Base-by-base conservation (phyloP, 2,888 invertebrate genomes). In the Eudasyphora cyanicolor region DNA sequence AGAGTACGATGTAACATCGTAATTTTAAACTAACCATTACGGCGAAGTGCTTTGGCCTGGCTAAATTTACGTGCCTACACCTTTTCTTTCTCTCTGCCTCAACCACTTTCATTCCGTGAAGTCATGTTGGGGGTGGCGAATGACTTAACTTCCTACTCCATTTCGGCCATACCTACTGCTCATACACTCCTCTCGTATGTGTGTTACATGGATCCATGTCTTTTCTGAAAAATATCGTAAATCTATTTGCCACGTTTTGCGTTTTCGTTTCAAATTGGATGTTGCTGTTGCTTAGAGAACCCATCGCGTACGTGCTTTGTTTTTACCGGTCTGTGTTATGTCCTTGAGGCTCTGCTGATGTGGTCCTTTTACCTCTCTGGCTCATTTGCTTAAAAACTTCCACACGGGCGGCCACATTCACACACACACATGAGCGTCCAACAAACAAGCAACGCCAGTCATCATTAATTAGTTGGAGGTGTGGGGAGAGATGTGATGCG, bases 291-390 rank as follows among this genome's bases (percentile, higher is more conserved):
- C 19, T 12, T 2, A 19, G 49, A 29, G 29, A 27, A 32, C n/a
- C n/a, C n/a, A n/a, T n/a, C n/a, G n/a, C n/a, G 60, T 60, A 60
- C 60, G 60, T 60, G 60, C 60, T 32, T 60, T 60, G 60, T 60
- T 60, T 29, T 32, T 14, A 10, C 2, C 7, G 10, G 32, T n/a
- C 2, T 49, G 57, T 57, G 24, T 57, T 24, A 1, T 24, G 12
- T 10, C 60, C 60, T 60, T 60, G 60, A 60, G 60, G 29, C 29
- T 49, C 10, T 49, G 49, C 3, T 49, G 49, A 2, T 12, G 45
- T 45, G 14, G 57, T 4, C 27, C 2, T 14, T 14, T 12, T 14
- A 27, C 24, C 24, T 32, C 45, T n/a, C 45, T 45, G 14, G n/a
- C 45, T 57, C 57, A 57, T 57, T 57, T 57, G 57, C 24, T 27